These are phyloP conservation scores for Balaeniceps rex DNA, from an alignment of 2,113 vertebrate genomes.

Conservation along the genomic window DNA sequence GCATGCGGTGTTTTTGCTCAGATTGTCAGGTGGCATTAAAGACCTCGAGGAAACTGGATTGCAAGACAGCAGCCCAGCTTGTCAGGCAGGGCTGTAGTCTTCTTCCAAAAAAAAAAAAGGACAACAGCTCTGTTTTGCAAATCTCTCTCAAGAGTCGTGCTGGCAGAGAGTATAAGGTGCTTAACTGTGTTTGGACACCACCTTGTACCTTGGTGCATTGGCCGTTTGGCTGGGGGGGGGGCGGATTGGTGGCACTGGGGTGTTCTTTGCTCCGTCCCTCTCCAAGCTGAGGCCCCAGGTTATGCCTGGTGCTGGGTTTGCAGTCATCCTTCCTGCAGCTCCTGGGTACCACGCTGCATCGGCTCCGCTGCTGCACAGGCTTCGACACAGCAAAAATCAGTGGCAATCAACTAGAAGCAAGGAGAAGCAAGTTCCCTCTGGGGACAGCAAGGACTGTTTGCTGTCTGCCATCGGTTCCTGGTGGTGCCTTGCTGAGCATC, in stretches of 20 bases:
- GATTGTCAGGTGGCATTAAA: not conserved
- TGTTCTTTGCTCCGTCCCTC: not conserved
- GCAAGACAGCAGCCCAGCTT: not conserved
- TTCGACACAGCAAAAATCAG: not conserved
- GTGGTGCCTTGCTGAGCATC: not conserved
- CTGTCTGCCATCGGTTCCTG: accelerated
- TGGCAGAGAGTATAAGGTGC: not conserved
- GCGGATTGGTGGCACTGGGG: not conserved
- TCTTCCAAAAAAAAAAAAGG: not conserved
- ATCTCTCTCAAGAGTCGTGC: not conserved
- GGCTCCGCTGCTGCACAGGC: not conserved
- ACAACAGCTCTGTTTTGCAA: not conserved
- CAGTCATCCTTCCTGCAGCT: not conserved
- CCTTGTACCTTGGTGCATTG: not conserved
- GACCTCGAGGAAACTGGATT: not conserved
- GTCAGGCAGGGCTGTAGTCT: not conserved
- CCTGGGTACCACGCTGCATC: accelerated
- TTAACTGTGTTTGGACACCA: not conserved
- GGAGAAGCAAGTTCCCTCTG: not conserved
- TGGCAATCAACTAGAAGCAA: not conserved
- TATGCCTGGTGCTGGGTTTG: not conserved
- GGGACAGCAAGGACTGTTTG: not conserved
- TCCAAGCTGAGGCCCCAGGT: not conserved
- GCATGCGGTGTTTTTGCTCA: not conserved
- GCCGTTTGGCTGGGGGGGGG: accelerated